Evolutionary conservation across 2,797 vertebrate genomes (phyloP), one percentile per base, ranked within the genome.

Genomic region (Pseudochaenichthys georgianus): DNA sequence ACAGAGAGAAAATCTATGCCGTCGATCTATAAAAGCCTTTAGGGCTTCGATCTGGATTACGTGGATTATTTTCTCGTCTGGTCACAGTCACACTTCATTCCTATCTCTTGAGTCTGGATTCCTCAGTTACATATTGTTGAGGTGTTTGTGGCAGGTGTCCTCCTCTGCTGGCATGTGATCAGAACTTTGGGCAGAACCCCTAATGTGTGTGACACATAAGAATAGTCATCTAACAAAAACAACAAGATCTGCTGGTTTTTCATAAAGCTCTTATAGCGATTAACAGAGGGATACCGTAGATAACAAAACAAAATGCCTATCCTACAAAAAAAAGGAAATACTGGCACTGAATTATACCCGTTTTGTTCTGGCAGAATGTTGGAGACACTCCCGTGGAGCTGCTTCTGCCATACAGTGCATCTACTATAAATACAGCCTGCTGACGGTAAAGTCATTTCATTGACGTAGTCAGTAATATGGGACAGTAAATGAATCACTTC

Each of bases 21-120:
- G 83, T 88, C 87, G 86, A 95, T 95, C 95, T 93, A 95, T 95
- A 95, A 95, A 94, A 93, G 91, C 94, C 93, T 95, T 95, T 93
- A 95, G 92, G 92, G 75, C 83, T 94, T 95, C 94, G 88, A 94
- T 94, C 91, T 88, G 92, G 92, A 95, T 94, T 94, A 91, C 88
- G 85, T 88, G 83, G 93, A 93, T 95, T 94, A 93, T 94, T 94
- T 94, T 94, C 87, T 89, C 83, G 83, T 89, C 92, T 89, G 87
- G 86, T 93, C 91, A 92, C 91, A 93, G 88, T 93, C 87, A 90
- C 91, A 93, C 90, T 90, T 92, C 80, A 89, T 92, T 91, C 85
- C 62, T 81, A 51, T 86, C 83, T 68, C 64, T 67, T 50, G 70
- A 84, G 84, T 89, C 83, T 73, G 63, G 73, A 74, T 81, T 77